Evolutionary conservation across 2,888 invertebrate species (phyloP).

Genomic region (Sinelater perroti): DNA sequence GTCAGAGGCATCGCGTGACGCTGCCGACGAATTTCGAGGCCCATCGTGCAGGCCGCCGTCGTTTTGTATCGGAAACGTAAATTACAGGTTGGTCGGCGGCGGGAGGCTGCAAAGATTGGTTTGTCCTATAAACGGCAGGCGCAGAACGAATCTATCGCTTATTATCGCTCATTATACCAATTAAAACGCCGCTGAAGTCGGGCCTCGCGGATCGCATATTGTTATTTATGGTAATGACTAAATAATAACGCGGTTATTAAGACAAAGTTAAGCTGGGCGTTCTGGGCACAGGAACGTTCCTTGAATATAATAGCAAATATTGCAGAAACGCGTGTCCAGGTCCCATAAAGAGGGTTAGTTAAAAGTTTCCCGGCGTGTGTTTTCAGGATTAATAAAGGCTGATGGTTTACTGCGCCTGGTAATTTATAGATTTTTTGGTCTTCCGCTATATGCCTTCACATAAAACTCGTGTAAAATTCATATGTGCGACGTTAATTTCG

Average conservation of each 20-base stretch:
- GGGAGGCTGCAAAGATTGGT: too few relatives aligned
- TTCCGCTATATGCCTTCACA: too few relatives aligned
- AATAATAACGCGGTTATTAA: slow-evolving; percentile 14
- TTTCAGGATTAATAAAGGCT: slow-evolving; percentile 22
- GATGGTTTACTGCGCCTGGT: slow-evolving; percentile 14
- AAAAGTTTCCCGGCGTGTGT: slow-evolving; percentile 25
- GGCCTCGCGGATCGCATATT: neutral
- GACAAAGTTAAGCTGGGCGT: neutral
- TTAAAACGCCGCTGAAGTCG: neutral
- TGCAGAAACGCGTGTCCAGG: slow-evolving; percentile 21
- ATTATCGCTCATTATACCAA: too few relatives aligned
- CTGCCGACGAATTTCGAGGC: too few relatives aligned
- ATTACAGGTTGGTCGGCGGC: too few relatives aligned
- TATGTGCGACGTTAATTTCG: too few relatives aligned
- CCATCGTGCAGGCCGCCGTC: too few relatives aligned
- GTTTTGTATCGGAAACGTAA: too few relatives aligned
- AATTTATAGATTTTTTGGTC: slow-evolving; percentile 3
- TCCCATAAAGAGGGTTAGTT: slow-evolving; percentile 21
- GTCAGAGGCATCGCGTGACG: neutral
- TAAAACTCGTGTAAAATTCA: too few relatives aligned
- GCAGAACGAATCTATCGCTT: too few relatives aligned
- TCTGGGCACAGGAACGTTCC: slow-evolving; percentile 6
- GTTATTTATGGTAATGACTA: neutral
- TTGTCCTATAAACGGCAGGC: too few relatives aligned
- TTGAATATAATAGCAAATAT: slow-evolving; percentile 14